phyloP scores from a whole-genome alignment of 2,888 invertebrate species.

The Malthinus seriepunctatus region DNA sequence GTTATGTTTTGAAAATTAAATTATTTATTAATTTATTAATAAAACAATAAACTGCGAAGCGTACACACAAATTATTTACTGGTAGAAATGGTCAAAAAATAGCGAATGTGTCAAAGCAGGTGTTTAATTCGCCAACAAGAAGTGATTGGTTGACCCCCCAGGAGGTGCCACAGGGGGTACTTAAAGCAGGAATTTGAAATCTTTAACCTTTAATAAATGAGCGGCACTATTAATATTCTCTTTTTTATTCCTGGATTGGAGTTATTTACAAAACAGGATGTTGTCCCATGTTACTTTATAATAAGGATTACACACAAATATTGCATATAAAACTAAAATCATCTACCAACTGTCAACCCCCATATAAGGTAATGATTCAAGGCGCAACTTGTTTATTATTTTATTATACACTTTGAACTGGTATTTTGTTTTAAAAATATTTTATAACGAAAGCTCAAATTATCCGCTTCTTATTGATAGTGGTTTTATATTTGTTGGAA shows the following conservation, averaged over 20 bases:
- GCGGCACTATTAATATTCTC: conserved; percentile 12
- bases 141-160: conserved; percentile 33
- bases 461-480: conserved; percentile 15
- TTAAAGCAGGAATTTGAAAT: conserved; percentile 33
- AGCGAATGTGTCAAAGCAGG: conserved; percentile 36
- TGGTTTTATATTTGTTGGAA: conserved; percentile 21
- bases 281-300: conserved; percentile 25
- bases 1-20: too few species aligned
- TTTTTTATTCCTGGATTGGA: background rate
- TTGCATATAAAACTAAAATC: conserved; percentile 24
- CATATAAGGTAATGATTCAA: conserved; percentile 22
- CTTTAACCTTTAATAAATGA: conserved; percentile 25
- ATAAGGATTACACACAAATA: conserved; percentile 27
- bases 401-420: conserved; percentile 14
- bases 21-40: too few species aligned
- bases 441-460: background rate
- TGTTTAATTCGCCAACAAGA: conserved; percentile 37
- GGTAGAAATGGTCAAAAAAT: too few species aligned
- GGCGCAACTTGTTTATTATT: conserved; percentile 22
- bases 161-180: conserved; percentile 27
- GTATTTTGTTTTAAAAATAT: conserved; percentile 6
- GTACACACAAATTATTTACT: too few species aligned
- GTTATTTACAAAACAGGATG: conserved; percentile 27
- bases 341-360: conserved; percentile 18
- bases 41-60: too few species aligned